phyloP scores from a whole-genome alignment of 2,113 vertebrate species.

The Urocynchramus pylzowi region DNA sequence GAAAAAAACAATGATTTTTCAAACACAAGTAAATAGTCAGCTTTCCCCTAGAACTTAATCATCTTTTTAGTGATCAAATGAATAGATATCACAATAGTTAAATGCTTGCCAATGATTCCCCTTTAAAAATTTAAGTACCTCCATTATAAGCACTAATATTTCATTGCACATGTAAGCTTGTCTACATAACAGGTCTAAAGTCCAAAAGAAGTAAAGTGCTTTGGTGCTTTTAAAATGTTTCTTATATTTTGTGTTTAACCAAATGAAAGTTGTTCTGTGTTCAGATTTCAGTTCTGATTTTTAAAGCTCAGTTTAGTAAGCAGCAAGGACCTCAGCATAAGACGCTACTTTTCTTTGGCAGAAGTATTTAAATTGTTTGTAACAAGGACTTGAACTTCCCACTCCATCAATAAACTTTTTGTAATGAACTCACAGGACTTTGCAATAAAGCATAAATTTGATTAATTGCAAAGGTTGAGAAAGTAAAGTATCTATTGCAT shows the following conservation, averaged over 20 bases:
- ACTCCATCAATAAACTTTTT: neutral
- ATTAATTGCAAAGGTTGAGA: neutral
- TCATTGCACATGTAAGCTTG: neutral
- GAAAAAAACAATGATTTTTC: neutral
- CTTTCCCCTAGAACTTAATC: neutral
- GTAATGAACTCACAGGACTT: neutral
- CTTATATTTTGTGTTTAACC: neutral
- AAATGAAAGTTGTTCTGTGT: neutral
- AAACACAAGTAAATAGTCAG: neutral
- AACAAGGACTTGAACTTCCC: neutral
- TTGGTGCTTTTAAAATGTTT: neutral
- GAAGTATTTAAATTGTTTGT: neutral
- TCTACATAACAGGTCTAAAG: neutral
- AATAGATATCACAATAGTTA: neutral
- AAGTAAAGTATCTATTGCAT: neutral
- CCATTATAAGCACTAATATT: neutral
- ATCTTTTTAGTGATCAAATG: neutral
- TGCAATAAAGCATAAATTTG: neutral
- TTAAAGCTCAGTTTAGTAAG: neutral
- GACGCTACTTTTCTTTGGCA: neutral
- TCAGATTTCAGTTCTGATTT: neutral
- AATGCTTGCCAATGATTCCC: neutral
- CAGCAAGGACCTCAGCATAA: neutral
- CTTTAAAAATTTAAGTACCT: neutral
- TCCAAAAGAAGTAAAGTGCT: neutral